Conservation (phyloP, 2,888 invertebrate species). For the Aphelenchoides bicaudatus region DNA sequence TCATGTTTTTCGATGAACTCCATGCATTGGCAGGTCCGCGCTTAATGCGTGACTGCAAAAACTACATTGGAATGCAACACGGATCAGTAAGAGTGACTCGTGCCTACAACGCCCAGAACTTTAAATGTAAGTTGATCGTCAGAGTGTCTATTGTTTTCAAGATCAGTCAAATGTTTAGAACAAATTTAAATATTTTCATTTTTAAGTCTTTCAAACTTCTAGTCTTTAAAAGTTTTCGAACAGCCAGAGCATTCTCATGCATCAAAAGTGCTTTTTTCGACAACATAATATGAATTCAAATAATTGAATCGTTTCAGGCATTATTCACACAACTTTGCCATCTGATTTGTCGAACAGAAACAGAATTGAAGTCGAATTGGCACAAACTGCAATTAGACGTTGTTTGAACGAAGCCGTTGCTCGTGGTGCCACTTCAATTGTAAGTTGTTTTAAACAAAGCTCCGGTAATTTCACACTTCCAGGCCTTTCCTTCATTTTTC, state of each 20-base stretch:
- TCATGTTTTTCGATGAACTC: constrained; percentile 19
- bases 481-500: constrained; percentile 21
- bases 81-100: constrained; percentile 10
- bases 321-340: constrained; percentile 20
- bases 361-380: constrained; percentile 16
- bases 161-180: no score
- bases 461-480: background rate
- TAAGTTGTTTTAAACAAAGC: background rate
- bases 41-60: constrained; percentile 18
- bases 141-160: constrained; percentile 1
- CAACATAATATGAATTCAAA: no score
- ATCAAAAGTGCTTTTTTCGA: no score
- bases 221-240: no score
- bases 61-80: constrained; percentile 18
- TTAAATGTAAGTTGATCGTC: constrained; percentile 10
- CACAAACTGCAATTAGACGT: constrained; percentile 13
- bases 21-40: constrained; percentile 18
- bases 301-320: constrained; percentile 15
- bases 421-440: constrained; percentile 17
- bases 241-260: no score
- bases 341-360: background rate
- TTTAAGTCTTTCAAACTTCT: no score
- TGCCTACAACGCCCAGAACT: constrained; percentile 19
- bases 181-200: no score
- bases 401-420: constrained; percentile 15